Evolutionary conservation across 2,797 vertebrate species (phyloP).

Genomic region (Anabas testudineus): DNA sequence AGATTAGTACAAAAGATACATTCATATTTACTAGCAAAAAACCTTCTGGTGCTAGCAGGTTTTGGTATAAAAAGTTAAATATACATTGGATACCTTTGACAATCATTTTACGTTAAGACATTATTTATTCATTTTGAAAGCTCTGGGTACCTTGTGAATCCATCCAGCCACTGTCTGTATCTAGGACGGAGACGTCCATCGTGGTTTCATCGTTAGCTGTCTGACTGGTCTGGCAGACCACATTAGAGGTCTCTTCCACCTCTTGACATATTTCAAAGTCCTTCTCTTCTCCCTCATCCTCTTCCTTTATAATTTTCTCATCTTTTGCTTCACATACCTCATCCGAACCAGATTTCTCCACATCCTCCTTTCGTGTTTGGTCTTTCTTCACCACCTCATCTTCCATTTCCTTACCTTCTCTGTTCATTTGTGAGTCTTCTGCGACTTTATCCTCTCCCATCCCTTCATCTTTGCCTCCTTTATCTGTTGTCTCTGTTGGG

Average conservation of each 20-base stretch:
- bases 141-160: slow-evolving; percentile 93
- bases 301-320: background rate
- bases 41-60: slow-evolving; percentile 9
- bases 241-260: slow-evolving; percentile 77
- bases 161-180: slow-evolving; percentile 95
- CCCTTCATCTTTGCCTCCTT: slow-evolving; percentile 13
- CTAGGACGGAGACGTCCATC: slow-evolving; percentile 90
- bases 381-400: background rate
- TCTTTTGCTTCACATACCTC: slow-evolving; percentile 5
- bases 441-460: slow-evolving; percentile 19
- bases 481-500: slow-evolving; percentile 48
- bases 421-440: background rate
- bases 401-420: background rate
- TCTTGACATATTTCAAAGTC: slow-evolving; percentile 46
- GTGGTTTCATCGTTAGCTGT: slow-evolving; percentile 89
- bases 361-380: background rate
- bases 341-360: background rate
- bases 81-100: slow-evolving; percentile 15
- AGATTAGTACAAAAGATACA: slow-evolving; percentile 32
- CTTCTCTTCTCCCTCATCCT: slow-evolving; percentile 5
- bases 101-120: slow-evolving; percentile 17
- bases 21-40: slow-evolving; percentile 19
- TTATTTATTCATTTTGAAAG: slow-evolving; percentile 44
- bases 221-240: slow-evolving; percentile 82
- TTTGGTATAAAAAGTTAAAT: slow-evolving; percentile 8